Conservation (phyloP, 2,888 invertebrate genomes). For the Epinotia nisella region DNA sequence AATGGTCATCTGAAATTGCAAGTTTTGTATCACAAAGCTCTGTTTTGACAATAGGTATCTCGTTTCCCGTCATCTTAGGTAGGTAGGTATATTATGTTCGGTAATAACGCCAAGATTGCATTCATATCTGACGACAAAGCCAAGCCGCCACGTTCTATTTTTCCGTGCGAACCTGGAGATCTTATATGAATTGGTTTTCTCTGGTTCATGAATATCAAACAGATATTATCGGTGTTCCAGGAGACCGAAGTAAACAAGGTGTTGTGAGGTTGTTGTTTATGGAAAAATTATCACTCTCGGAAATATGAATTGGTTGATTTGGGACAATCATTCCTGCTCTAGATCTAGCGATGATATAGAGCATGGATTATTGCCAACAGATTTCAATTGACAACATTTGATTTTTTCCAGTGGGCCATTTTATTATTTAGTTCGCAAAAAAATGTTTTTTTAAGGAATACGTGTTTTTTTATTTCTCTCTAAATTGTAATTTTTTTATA, state of each 20-base stretch:
- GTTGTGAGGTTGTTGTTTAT: not conserved
- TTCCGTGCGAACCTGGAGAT: conserved; percentile 17
- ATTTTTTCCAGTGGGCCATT: too few species aligned
- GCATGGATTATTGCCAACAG: too few species aligned
- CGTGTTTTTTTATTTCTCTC: too few species aligned
- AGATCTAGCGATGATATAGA: too few species aligned
- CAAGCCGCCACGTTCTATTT: conserved; percentile 22
- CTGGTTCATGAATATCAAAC: conserved; percentile 36
- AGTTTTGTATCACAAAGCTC: conserved; percentile 16
- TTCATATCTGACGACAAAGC: conserved; percentile 35
- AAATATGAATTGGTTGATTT: too few species aligned
- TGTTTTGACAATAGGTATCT: conserved; percentile 34
- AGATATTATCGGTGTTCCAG: conserved; percentile 8
- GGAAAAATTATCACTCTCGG: not conserved
- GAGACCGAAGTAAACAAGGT: not conserved
- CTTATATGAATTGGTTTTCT: conserved; percentile 28
- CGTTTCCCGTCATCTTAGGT: not conserved
- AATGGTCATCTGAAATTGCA: conserved; percentile 2
- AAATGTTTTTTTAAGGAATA: too few species aligned
- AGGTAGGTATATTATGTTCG: conserved; percentile 4
- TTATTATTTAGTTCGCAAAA: too few species aligned
- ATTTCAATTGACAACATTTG: too few species aligned
- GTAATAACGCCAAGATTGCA: conserved; percentile 40
- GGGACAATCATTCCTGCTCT: too few species aligned
- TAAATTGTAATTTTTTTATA: too few species aligned